A percentile compares a stretch with the other conserved stretches of the same genome.
Evolutionary conservation across 2,797 vertebrate species (phyloP).

Genomic region (Yasuhikotakia modesta): DNA sequence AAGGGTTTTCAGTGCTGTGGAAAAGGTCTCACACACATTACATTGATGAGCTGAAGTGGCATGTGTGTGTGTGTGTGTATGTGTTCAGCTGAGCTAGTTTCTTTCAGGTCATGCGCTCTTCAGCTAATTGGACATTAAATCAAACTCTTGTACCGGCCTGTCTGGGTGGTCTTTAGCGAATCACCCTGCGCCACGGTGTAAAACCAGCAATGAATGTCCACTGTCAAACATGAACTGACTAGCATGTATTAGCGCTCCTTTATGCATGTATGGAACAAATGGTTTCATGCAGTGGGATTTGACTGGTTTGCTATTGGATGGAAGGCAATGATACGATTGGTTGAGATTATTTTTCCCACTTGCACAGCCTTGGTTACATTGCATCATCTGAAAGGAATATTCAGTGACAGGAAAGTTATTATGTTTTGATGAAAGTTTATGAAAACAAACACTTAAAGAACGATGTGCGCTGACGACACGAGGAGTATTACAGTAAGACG

Average conservation of each 20-base stretch:
- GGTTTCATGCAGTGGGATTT: neutral
- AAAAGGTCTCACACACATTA: slow-evolving; percentile 39
- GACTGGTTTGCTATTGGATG: neutral
- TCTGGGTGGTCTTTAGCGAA: slow-evolving; percentile 39
- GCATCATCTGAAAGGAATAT: neutral
- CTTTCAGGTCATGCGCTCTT: slow-evolving; percentile 63
- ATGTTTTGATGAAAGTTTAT: neutral
- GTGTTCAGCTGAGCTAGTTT: slow-evolving; percentile 47
- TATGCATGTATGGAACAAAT: slow-evolving; percentile 3
- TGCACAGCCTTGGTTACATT: neutral
- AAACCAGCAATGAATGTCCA: slow-evolving; percentile 16
- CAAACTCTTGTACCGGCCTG: slow-evolving; percentile 50
- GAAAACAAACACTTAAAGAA: neutral
- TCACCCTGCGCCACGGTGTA: slow-evolving; percentile 23
- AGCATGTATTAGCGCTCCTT: neutral
- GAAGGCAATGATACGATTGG: neutral
- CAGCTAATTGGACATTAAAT: slow-evolving; percentile 74
- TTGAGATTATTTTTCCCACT: neutral
- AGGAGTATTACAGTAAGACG: neutral
- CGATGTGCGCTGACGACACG: neutral
- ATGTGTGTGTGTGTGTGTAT: slow-evolving; percentile 17
- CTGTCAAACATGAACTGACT: slow-evolving; percentile 8
- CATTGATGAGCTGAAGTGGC: slow-evolving; percentile 40
- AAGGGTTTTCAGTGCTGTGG: slow-evolving; percentile 37
- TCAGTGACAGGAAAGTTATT: neutral